Conservation (phyloP, 1,140 invertebrate species). For the Drosophila paulistorum region DNA sequence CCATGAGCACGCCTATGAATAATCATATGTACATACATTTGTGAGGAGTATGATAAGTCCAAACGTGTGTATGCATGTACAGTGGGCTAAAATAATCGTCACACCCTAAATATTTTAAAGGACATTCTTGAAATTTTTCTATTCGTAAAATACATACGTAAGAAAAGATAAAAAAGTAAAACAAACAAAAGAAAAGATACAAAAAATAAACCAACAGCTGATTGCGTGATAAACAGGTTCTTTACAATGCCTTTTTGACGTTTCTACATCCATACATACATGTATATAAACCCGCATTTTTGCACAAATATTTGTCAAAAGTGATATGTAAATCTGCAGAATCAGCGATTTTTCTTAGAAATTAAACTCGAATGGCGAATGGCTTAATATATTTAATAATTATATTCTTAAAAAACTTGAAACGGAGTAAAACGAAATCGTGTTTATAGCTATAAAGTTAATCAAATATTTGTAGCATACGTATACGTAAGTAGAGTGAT, state of each 20-base stretch:
- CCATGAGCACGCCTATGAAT: background rate
- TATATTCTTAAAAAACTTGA: too few species aligned
- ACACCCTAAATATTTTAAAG: background rate
- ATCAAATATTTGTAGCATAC: too few species aligned
- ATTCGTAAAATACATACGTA: background rate
- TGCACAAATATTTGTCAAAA: background rate
- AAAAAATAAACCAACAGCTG: background rate
- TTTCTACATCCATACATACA: too few species aligned
- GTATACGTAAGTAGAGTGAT: too few species aligned
- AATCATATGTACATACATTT: too few species aligned
- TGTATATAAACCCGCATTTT: background rate
- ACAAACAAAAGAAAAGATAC: background rate
- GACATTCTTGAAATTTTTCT: background rate
- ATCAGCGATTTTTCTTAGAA: background rate
- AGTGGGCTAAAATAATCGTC: background rate
- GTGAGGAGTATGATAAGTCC: too few species aligned
- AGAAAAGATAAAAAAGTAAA: background rate
- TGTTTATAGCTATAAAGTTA: too few species aligned
- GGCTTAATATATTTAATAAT: too few species aligned
- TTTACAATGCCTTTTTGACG: background rate
- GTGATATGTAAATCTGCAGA: background rate
- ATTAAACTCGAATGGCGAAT: too few species aligned
- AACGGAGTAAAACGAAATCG: too few species aligned
- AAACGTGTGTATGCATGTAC: background rate
- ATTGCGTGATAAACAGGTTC: constrained; percentile 1